phyloP scores from a whole-genome alignment of 1,140 invertebrate genomes.

The Diuraphis noxia region DNA sequence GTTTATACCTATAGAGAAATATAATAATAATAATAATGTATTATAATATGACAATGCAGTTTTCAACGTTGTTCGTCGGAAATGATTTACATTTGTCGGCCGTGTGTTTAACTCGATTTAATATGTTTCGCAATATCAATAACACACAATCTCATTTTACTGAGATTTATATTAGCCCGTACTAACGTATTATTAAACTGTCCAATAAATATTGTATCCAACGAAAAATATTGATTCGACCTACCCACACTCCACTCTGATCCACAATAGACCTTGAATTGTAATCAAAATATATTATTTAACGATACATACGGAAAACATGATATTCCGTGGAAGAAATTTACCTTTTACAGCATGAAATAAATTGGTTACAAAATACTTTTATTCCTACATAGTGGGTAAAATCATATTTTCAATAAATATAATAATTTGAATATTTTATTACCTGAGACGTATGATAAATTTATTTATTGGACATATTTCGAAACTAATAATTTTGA shows the following conservation, averaged over 20 bases:
- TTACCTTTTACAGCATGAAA: neutral
- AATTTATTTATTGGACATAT: neutral
- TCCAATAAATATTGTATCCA: neutral
- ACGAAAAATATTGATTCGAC: conserved; percentile 7
- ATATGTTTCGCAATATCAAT: conserved; percentile 1
- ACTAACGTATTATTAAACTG: neutral
- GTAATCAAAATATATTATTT: neutral
- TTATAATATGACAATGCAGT: neutral
- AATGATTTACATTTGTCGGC: neutral
- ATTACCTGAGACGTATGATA: neutral
- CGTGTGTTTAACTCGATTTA: neutral
- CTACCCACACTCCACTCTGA: neutral
- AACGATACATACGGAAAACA: neutral
- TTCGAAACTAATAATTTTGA: neutral
- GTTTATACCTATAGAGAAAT: neutral
- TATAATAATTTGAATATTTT: neutral
- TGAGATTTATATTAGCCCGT: neutral
- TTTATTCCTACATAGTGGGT: neutral
- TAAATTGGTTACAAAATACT: neutral
- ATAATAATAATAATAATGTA: neutral
- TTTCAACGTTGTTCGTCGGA: neutral
- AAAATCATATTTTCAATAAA: neutral
- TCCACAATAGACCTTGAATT: neutral
- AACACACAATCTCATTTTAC: neutral
- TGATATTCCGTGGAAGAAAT: neutral